phyloP scores from a whole-genome alignment of 1,140 invertebrate genomes.

The Reticulitermes speratus region DNA sequence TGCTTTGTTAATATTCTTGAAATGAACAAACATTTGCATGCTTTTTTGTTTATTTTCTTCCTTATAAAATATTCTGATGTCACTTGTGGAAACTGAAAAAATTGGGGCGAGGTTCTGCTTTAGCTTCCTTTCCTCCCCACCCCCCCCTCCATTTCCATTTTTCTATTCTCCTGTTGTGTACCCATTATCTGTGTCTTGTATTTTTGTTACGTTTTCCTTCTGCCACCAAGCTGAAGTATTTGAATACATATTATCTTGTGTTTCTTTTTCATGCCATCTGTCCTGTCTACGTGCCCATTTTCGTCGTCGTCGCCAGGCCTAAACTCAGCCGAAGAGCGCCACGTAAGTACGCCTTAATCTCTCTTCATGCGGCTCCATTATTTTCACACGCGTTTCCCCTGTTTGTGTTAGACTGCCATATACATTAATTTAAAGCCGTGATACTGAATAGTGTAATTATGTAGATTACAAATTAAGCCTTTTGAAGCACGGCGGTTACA shows the following conservation, averaged over 20 bases:
- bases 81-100: neutral
- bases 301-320: slow-evolving; percentile 55
- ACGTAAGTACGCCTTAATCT: slow-evolving; percentile 55
- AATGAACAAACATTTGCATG: neutral
- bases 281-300: neutral
- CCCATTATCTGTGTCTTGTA: neutral
- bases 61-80: neutral
- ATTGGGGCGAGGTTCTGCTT: neutral
- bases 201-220: neutral
- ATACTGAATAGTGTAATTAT: too few species aligned
- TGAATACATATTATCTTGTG: slow-evolving; percentile 15
- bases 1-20: neutral
- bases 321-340: slow-evolving; percentile 65
- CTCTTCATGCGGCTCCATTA: too few species aligned
- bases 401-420: too few species aligned
- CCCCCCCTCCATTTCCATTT: neutral
- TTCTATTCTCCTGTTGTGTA: neutral
- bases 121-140: neutral
- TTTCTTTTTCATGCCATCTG: neutral
- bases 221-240: neutral
- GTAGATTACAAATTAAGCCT: too few species aligned
- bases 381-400: too few species aligned
- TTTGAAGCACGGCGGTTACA: too few species aligned
- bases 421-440: too few species aligned
- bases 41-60: neutral